Evolutionary conservation across 2,888 invertebrate species (phyloP), one percentile per base, ranked within the genome.

Genomic region (Drymonia ruficornis): DNA sequence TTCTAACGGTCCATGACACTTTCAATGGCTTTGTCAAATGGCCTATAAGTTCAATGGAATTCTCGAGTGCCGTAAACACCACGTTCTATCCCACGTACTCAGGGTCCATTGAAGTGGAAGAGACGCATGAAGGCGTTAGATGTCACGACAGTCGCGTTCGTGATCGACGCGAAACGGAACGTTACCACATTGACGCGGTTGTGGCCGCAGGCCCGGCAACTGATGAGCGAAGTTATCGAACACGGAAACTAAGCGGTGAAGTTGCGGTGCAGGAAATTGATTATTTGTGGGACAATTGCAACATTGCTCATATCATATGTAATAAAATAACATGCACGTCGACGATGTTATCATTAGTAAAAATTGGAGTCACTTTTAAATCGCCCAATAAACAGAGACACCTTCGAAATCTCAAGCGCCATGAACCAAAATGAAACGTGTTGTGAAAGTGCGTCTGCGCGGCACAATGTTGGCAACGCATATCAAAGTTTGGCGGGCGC

Each of bases 401-500:
- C 56, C 58, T 62, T 60, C 50, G 58, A 61, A 65, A 61, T 57
- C 58, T 45, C 67, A 59, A 56, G 53, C 60, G 49, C 64, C 67
- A 53, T 61, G 63, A 61, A 70, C 71, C 67, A 70, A 70, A 70
- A 73, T 57, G 54, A 59, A 64, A 61, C 67, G 65, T 72, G 66
- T 82, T 81, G 83, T 82, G 82, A 82, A 82, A 82, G 82, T 67
- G 67, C 64, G 70, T 71, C 70, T 68, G 65, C 63, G 62, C 64
- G 70, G 61, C 65, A 74, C 73, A 74, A 72, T 70, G 79, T 86
- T 86, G 86, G 81, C 87, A 85, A 74, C 70, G 72, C 74, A 67
- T 75, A 77, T 80, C 80, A 78, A 82, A 86, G 78, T 85, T 87
- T 86, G 87, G 89, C 89, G 86, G 86, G 78, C 83, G 83, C 81